phyloP scores from a whole-genome alignment of 1,140 invertebrate genomes.

The Bombus superbus region DNA sequence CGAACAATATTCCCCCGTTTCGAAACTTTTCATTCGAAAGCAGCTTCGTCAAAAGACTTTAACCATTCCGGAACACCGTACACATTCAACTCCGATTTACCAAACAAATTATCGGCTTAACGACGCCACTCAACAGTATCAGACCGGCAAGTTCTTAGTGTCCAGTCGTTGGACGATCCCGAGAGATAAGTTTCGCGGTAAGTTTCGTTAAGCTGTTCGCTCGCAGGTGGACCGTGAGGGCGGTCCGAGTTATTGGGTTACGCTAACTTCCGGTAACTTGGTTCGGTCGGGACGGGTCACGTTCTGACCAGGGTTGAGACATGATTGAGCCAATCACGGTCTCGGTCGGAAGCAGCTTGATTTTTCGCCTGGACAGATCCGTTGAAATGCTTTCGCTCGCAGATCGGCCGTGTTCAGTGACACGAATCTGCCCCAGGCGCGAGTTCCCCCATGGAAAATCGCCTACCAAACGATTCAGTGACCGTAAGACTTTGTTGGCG shows the following conservation, averaged over 20 bases:
- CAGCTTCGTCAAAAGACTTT: neutral
- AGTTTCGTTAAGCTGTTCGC: slow-evolving; percentile 33
- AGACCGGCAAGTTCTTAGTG: too few species aligned
- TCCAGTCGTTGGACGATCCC: neutral
- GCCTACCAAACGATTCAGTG: neutral
- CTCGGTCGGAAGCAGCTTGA: slow-evolving; percentile 21
- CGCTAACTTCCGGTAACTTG: slow-evolving; percentile 60
- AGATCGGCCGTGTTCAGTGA: slow-evolving; percentile 23
- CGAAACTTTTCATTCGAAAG: neutral
- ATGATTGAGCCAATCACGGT: slow-evolving; percentile 45
- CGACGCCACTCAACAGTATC: neutral
- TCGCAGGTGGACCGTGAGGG: neutral
- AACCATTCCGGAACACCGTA: neutral
- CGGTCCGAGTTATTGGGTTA: slow-evolving; percentile 57
- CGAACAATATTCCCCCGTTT: neutral
- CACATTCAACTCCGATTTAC: neutral
- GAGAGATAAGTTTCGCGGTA: neutral
- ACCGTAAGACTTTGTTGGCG: neutral
- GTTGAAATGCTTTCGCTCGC: slow-evolving; percentile 41
- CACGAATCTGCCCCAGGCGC: slow-evolving; percentile 5
- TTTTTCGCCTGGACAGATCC: slow-evolving; percentile 37
- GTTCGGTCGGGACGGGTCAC: slow-evolving; percentile 34
- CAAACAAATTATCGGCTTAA: neutral
- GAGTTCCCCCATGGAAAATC: slow-evolving; percentile 10
- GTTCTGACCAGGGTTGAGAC: slow-evolving; percentile 6